phyloP scores from a whole-genome alignment of 2,888 invertebrate species.

The Neria commutata region DNA sequence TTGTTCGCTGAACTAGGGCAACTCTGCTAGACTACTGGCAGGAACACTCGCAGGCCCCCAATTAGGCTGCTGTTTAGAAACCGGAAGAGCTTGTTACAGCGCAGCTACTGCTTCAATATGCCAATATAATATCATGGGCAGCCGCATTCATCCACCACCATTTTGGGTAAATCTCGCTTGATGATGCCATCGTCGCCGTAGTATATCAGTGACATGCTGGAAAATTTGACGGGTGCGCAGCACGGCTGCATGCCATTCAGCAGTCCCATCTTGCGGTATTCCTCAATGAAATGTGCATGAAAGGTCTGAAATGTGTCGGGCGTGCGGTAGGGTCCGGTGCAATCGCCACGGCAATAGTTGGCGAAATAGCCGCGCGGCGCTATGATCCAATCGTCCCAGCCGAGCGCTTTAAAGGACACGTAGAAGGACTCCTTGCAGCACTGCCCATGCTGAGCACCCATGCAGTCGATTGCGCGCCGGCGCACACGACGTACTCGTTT shows the following conservation, averaged over 20 bases:
- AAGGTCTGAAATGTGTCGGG: conserved; percentile 85
- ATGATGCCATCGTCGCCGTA: conserved; percentile 87
- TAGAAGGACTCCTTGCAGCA: conserved; percentile 91
- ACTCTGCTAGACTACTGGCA: no score
- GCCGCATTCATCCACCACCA: conserved; percentile 95
- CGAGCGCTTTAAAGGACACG: conserved; percentile 87
- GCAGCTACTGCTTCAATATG: no score
- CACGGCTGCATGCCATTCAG: conserved; percentile 85
- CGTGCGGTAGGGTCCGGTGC: conserved; percentile 76
- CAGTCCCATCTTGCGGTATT: conserved; percentile 78
- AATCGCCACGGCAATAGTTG: conserved; percentile 91
- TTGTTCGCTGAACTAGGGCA: no score
- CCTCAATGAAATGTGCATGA: conserved; percentile 90
- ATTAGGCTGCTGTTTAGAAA: no score
- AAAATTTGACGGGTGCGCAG: conserved; percentile 90
- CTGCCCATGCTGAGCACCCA: conserved; percentile 68
- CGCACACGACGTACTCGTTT: conserved; percentile 74
- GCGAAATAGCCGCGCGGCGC: conserved; percentile 90
- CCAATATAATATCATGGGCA: conserved; percentile 81
- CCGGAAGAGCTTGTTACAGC: no score
- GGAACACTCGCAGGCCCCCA: no score
- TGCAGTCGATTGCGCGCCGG: conserved; percentile 84
- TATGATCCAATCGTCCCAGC: conserved; percentile 96
- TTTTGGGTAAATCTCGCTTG: conserved; percentile 91
- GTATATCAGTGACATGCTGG: conserved; percentile 90